Base-by-base conservation (phyloP, 37 sponge, comb jelly and placozoan species). In the Geodia barretti region DNA sequence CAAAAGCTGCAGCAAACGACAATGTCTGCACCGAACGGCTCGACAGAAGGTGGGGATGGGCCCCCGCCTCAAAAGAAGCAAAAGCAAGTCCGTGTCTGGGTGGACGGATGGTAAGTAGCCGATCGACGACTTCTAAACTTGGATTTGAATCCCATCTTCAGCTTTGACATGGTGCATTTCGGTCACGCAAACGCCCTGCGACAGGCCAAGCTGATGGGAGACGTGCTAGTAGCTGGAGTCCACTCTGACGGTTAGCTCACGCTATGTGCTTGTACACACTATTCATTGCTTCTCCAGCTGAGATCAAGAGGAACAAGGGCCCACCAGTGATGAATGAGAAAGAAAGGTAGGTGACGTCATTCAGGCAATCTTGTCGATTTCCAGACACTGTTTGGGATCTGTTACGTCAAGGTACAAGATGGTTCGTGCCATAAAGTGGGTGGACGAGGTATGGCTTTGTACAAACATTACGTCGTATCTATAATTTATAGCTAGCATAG, bases 111-210 rank as follows among this genome's bases (percentile, higher is more conserved):
- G 94, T 93, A 70, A 91, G 91, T 25, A 25, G 19, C 40, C 38
- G 39, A 62, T 1, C 37, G 4, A 5, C 25, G 5, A 36, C 9
- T 1, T 1, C 72, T 47, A 26, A 74, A 25, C 31, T 4, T 9
- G 8, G 7, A 7, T 31, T 9, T 70, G 23, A 36, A 8, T 74
- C 4, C 32, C 39, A 14, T n/a, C 38, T 72, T n/a, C 64, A 95
- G 97, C 79, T 98, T 90, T 86, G 99, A 98, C 65, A 74, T 98
- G 77, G 82, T 79, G 14, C 99, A 98, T 61, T 98, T 86, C 88
- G 99, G 99, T 43, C 99, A 98, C 59, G 92, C 96, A 60, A 98
- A 98, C 83, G 92, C 92, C 30, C 83, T 95, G 34, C 71, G 99
- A 67, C 99, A 98, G 79, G 99, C 99, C 37, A 96, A 95, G 74